Conservation (phyloP, 2,797 vertebrate genomes). For the Hoplostethus mediterraneus region DNA sequence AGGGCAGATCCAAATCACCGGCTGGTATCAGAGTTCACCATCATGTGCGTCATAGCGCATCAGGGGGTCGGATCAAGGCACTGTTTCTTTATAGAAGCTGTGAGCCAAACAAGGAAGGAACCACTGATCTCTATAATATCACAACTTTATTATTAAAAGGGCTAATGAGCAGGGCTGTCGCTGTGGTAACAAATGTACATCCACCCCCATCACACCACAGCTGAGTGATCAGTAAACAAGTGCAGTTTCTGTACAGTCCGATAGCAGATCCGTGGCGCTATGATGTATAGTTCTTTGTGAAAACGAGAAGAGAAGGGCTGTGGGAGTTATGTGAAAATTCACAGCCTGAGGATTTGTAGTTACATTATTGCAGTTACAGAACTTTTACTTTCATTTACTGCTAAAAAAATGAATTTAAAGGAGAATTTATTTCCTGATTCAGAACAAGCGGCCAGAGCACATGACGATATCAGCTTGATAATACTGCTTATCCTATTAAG, state of each 20-base stretch:
- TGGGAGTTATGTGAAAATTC: conserved; percentile 17
- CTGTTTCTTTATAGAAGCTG: conserved; percentile 27
- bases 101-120: conserved; percentile 26
- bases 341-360: neutral
- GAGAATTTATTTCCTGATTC: neutral
- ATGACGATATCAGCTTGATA: neutral
- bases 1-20: conserved; percentile 9
- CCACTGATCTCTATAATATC: conserved; percentile 35
- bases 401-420: neutral
- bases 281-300: conserved; percentile 29
- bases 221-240: conserved; percentile 52
- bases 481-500: neutral
- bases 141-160: conserved; percentile 43
- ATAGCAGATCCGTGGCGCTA: conserved; percentile 6
- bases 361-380: neutral
- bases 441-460: neutral
- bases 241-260: conserved; percentile 35
- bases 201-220: conserved; percentile 32
- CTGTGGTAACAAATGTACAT: conserved; percentile 1
- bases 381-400: neutral
- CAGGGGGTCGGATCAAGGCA: neutral
- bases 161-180: conserved; percentile 50
- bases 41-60: neutral
- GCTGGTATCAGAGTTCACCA: conserved; percentile 14
- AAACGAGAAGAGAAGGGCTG: conserved; percentile 10